Conservation (phyloP, 1,140 invertebrate genomes). For the Aphelinus atriplicis region DNA sequence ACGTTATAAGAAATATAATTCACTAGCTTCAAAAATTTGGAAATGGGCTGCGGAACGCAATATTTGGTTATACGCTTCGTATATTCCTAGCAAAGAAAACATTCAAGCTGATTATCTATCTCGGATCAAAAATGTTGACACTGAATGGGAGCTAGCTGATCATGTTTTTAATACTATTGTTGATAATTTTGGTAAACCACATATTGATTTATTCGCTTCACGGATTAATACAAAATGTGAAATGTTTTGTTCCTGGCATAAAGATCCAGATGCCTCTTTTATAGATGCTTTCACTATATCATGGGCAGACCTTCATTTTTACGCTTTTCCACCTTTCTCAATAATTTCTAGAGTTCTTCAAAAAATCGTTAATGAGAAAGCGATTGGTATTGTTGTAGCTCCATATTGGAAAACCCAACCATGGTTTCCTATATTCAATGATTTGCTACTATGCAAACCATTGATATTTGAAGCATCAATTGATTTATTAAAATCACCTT, state of each 20-base stretch:
- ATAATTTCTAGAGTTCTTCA: slow-evolving; percentile 26
- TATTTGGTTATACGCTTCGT: not conserved
- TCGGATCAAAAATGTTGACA: not conserved
- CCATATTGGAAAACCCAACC: slow-evolving; percentile 42
- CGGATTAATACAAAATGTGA: slow-evolving; percentile 15
- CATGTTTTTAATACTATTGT: not conserved
- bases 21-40: not conserved
- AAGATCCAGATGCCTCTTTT: no score
- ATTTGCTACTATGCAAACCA: slow-evolving; percentile 29
- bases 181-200: not conserved
- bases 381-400: slow-evolving; percentile 40
- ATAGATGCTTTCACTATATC: no score
- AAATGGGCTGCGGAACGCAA: not conserved
- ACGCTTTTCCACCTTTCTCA: slow-evolving; percentile 44
- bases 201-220: slow-evolving; percentile 18
- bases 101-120: not conserved
- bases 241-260: slow-evolving; percentile 6
- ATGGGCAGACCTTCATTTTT: slow-evolving; percentile 31
- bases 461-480: slow-evolving; percentile 38
- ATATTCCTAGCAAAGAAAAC: not conserved
- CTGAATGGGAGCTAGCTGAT: not conserved
- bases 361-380: slow-evolving; percentile 35
- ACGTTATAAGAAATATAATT: slow-evolving; percentile 2
- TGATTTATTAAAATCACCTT: slow-evolving; percentile 25
- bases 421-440: slow-evolving; percentile 48